Evolutionary conservation across 2,888 invertebrate species (phyloP).

Genomic region (Nipponacmea schrenckii): DNA sequence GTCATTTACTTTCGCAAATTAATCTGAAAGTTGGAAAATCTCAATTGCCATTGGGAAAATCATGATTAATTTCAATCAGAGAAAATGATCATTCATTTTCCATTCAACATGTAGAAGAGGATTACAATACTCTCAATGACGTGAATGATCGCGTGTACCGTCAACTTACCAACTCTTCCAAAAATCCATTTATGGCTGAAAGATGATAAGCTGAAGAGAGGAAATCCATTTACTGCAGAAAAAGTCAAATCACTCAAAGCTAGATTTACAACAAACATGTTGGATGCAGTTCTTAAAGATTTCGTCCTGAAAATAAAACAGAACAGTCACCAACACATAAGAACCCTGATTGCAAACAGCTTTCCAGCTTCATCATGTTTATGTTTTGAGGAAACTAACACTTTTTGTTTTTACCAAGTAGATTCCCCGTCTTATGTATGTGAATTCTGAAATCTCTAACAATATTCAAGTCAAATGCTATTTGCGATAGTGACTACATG

Average conservation of each 20-base stretch:
- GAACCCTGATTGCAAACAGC: not conserved
- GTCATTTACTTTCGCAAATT: no score
- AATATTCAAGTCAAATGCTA: no score
- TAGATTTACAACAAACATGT: slow-evolving; percentile 88
- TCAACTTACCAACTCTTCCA: slow-evolving; percentile 70
- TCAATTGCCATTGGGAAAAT: no score
- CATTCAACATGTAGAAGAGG: no score
- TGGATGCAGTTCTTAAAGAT: slow-evolving; percentile 85
- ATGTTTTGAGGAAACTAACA: no score
- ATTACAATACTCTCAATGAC: no score
- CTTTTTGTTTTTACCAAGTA: not conserved
- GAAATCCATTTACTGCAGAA: slow-evolving; percentile 86
- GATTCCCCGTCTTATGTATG: slow-evolving; percentile 8
- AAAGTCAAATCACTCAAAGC: slow-evolving; percentile 89
- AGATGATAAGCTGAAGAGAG: slow-evolving; percentile 66
- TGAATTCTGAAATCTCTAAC: no score
- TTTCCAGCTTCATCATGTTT: no score
- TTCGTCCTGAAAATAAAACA: slow-evolving; percentile 53
- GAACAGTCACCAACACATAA: not conserved
- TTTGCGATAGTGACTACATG: no score
- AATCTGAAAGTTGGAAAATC: no score
- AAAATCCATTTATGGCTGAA: slow-evolving; percentile 76
- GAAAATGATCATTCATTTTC: no score
- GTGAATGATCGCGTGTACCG: not conserved
- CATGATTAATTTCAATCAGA: no score